Evolutionary conservation across 1,140 invertebrate genomes (phyloP).

Genomic region (Meloidogyne hapla): DNA sequence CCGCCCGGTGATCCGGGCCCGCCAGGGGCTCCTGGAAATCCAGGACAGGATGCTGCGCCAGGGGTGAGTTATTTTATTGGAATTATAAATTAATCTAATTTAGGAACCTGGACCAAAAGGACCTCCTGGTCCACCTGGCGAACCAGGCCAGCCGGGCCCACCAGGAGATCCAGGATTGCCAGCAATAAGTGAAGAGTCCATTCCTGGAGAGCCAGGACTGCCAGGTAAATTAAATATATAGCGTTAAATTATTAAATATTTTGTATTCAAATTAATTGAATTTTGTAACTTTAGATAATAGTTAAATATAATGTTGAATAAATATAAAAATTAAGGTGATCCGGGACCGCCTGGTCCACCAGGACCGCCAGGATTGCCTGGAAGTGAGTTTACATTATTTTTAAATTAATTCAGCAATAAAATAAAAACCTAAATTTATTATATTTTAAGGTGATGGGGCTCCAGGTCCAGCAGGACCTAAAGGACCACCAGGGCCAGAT

Average conservation of each 20-base stretch:
- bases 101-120: slow-evolving; percentile 24
- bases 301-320: background rate
- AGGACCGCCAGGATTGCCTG: slow-evolving; percentile 32
- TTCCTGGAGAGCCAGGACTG: slow-evolving; percentile 35
- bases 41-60: slow-evolving; percentile 35
- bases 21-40: slow-evolving; percentile 32
- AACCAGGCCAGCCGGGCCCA: slow-evolving; percentile 29
- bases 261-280: too few relatives aligned
- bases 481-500: slow-evolving; percentile 34
- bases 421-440: background rate
- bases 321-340: slow-evolving; percentile 19
- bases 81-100: background rate
- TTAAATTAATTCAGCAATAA: too few relatives aligned
- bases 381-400: slow-evolving; percentile 18
- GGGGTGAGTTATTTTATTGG: background rate
- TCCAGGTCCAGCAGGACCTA: slow-evolving; percentile 28
- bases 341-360: slow-evolving; percentile 29
- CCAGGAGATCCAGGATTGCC: slow-evolving; percentile 33
- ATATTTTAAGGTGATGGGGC: slow-evolving; percentile 27
- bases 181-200: slow-evolving; percentile 25
- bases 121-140: slow-evolving; percentile 33
- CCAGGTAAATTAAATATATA: slow-evolving; percentile 20
- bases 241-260: too few relatives aligned
- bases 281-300: too few relatives aligned
- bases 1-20: slow-evolving; percentile 33